Conservation (phyloP, 2,888 invertebrate genomes). For the Dicycla oo region DNA sequence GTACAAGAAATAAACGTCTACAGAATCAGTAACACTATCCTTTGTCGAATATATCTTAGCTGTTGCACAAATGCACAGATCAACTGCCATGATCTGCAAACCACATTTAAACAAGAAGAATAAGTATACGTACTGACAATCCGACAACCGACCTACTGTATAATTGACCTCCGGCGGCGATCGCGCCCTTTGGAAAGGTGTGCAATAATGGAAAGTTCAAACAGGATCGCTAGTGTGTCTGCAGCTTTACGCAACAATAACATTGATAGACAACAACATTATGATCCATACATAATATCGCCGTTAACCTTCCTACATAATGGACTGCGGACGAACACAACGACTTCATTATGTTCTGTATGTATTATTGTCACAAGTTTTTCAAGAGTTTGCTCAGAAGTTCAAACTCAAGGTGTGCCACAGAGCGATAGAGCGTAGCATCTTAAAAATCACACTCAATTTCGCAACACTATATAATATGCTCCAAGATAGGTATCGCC, state of each 20-base stretch:
- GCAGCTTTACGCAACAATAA: slow-evolving; percentile 14
- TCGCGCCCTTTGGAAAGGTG: neutral
- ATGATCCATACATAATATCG: slow-evolving; percentile 17
- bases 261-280: slow-evolving; percentile 14
- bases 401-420: too few species aligned
- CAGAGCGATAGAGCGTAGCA: too few species aligned
- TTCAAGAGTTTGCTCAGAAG: too few species aligned
- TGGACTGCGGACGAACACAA: neutral
- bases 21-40: too few species aligned
- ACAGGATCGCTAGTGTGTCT: neutral
- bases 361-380: slow-evolving; percentile 21
- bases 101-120: neutral
- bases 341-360: neutral
- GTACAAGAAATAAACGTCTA: neutral
- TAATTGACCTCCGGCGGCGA: neutral
- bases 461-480: too few species aligned
- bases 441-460: too few species aligned
- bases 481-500: too few species aligned
- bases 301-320: slow-evolving; percentile 25
- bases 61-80: neutral
- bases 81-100: neutral
- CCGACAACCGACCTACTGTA: neutral
- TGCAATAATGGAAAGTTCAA: slow-evolving; percentile 11
- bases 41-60: neutral
- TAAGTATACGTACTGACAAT: neutral